Evolutionary conservation across 2,888 invertebrate species (phyloP).

Genomic region (Xiphydria camelus): DNA sequence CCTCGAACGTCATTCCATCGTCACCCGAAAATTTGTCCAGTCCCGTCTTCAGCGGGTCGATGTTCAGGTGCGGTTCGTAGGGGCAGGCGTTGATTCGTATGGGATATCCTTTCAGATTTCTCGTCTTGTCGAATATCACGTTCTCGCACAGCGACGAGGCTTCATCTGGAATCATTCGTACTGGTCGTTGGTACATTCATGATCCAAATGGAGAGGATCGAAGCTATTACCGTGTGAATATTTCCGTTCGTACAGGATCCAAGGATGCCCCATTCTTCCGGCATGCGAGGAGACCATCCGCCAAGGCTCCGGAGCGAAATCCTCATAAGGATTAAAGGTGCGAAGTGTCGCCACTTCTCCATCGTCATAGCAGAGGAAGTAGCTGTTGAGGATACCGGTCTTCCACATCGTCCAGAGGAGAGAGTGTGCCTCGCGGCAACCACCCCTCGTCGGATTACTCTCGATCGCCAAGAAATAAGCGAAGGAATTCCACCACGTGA

Average conservation of each 20-base stretch:
- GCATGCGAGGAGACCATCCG: background rate
- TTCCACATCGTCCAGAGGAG: background rate
- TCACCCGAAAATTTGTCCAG: background rate
- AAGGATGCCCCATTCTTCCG: background rate
- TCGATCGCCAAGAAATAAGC: too few relatives aligned
- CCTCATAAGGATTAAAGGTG: slow-evolving; percentile 1
- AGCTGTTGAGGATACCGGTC: background rate
- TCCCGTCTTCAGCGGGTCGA: background rate
- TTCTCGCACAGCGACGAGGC: too few relatives aligned
- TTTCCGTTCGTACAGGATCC: background rate
- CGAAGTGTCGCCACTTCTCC: background rate
- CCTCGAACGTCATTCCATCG: background rate
- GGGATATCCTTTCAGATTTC: background rate
- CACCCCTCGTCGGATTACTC: too few relatives aligned
- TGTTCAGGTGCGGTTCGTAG: background rate
- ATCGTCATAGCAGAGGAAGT: background rate
- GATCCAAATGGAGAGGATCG: background rate
- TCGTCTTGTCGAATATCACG: slow-evolving; percentile 2
- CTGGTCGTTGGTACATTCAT: too few relatives aligned
- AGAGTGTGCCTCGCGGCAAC: background rate
- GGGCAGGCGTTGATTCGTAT: background rate
- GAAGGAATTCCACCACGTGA: too few relatives aligned
- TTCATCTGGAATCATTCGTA: too few relatives aligned
- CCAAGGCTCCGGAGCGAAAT: background rate
- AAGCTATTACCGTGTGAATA: background rate